Evolutionary conservation across 2,888 invertebrate species (phyloP).

Genomic region (Alentia gelatinosa): DNA sequence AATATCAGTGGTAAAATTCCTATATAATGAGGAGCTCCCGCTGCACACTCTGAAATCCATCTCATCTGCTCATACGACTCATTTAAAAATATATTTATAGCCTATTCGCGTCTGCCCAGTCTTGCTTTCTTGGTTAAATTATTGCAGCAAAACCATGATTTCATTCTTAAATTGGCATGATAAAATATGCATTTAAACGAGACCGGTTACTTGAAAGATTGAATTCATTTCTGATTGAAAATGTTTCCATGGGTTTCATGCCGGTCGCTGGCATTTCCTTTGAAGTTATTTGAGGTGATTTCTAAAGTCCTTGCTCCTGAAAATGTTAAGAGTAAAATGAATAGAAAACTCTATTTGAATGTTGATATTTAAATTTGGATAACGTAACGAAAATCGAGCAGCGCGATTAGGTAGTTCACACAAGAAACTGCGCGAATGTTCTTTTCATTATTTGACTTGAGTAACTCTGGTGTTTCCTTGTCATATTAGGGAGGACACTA

Average conservation of each 20-base stretch:
- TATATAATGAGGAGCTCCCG: too few relatives aligned
- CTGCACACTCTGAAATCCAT: too few relatives aligned
- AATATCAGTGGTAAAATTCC: too few relatives aligned
- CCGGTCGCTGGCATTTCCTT: neutral
- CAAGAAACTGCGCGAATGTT: neutral
- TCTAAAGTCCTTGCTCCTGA: neutral
- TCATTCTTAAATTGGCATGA: constrained; percentile 6
- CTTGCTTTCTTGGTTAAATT: neutral
- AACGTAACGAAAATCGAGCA: neutral
- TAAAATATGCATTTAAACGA: neutral
- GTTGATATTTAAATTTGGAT: neutral
- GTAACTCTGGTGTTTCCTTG: too few relatives aligned
- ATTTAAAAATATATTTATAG: too few relatives aligned
- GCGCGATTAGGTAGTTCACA: neutral
- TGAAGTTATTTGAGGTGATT: neutral
- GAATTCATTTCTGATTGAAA: neutral
- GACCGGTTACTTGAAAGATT: neutral
- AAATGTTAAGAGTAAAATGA: too few relatives aligned
- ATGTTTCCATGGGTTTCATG: neutral
- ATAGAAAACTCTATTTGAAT: neutral
- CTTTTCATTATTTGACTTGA: neutral
- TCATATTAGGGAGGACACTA: neutral
- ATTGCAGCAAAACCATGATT: neutral
- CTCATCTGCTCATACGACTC: too few relatives aligned
- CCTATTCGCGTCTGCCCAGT: neutral